Percentiles rank a stretch among this genome's conserved stretches.
phyloP scores from a whole-genome alignment of 2,797 vertebrate species.

The Nannoperca obscura region DNA sequence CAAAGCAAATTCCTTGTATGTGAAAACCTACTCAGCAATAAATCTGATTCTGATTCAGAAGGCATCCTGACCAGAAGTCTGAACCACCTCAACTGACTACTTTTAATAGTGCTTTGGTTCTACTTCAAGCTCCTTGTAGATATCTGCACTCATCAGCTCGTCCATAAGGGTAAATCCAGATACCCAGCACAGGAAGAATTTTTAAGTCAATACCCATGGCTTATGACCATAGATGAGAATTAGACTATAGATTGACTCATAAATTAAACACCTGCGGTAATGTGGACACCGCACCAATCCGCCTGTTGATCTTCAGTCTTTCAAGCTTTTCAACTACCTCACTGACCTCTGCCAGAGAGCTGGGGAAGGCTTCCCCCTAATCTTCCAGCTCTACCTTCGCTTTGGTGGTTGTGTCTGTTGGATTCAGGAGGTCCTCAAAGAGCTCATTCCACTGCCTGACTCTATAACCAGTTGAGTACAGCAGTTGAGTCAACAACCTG shows the following conservation, averaged over 20 bases:
- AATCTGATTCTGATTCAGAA: neutral
- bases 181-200: neutral
- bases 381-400: constrained; percentile 5
- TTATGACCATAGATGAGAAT: constrained; percentile 6
- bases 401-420: constrained; percentile 13
- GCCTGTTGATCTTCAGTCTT: constrained; percentile 25
- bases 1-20: too few species aligned
- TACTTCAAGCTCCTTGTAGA: constrained; percentile 8
- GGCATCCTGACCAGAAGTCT: constrained; percentile 4
- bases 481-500: neutral
- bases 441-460: neutral
- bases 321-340: constrained; percentile 25
- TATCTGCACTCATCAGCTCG: constrained; percentile 11
- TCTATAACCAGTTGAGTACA: constrained; percentile 2
- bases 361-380: constrained; percentile 8
- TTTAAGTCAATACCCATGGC: constrained; percentile 14
- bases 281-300: neutral
- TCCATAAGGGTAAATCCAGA: constrained; percentile 13
- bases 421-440: constrained; percentile 19
- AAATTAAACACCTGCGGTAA: constrained; percentile 18
- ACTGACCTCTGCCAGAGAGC: constrained; percentile 4
- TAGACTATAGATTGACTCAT: neutral
- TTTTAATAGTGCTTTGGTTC: neutral
- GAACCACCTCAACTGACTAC: neutral
- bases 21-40: too few species aligned